phyloP scores from a whole-genome alignment of 2,797 vertebrate genomes.

The Sebastes itinus region DNA sequence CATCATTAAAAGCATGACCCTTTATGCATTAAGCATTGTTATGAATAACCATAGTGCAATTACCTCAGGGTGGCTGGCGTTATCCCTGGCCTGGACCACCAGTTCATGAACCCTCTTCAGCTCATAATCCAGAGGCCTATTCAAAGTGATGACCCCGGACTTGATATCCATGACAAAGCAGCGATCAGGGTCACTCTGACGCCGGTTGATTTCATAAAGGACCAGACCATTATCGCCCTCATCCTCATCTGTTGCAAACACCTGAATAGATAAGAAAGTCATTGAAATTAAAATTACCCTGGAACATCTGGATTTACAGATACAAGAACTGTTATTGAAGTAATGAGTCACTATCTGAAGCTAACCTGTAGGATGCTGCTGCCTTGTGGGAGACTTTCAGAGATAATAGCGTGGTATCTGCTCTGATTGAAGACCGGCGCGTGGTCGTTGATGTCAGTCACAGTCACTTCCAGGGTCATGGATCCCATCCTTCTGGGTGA shows the following conservation, averaged over 20 bases:
- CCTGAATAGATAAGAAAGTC: conserved; percentile 73
- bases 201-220: conserved; percentile 95
- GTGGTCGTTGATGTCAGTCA: conserved; percentile 96
- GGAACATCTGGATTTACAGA: not conserved
- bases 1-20: not conserved
- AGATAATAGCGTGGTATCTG: conserved; percentile 94
- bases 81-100: conserved; percentile 95
- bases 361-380: conserved; percentile 92
- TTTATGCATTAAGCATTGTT: not conserved
- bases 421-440: conserved; percentile 96
- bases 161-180: conserved; percentile 92
- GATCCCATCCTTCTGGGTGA: conserved; percentile 89
- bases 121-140: conserved; percentile 94
- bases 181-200: conserved; percentile 94
- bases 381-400: conserved; percentile 92
- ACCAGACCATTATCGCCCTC: conserved; percentile 95
- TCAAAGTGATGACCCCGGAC: conserved; percentile 92
- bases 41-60: not conserved
- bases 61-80: conserved; percentile 92
- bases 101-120: conserved; percentile 94
- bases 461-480: conserved; percentile 88
- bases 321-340: not conserved
- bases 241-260: conserved; percentile 93
- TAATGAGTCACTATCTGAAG: not conserved
- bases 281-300: not conserved